A percentile compares a stretch with the other conserved stretches of the same genome.
Evolutionary conservation across 1,140 invertebrate genomes (phyloP).

Genomic region (Cryptotermes secundus): DNA sequence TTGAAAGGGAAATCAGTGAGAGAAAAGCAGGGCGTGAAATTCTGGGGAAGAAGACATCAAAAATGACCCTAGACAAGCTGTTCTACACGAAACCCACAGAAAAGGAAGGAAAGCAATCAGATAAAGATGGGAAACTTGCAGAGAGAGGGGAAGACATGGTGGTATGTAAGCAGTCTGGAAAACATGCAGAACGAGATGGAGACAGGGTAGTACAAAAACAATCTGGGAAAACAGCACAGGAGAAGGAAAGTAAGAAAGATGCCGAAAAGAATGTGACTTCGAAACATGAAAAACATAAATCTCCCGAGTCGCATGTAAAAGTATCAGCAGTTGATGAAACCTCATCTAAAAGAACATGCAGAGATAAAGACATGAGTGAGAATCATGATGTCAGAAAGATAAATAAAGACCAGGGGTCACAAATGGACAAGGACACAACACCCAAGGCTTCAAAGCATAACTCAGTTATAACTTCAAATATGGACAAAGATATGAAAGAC

Average conservation of each 20-base stretch:
- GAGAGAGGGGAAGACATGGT: background rate
- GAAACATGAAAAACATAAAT: background rate
- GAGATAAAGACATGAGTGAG: background rate
- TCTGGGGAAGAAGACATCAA: constrained; percentile 10
- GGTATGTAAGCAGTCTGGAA: background rate
- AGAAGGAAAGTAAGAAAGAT: constrained; percentile 11
- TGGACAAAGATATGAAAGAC: constrained; percentile 35
- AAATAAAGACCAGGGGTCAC: background rate
- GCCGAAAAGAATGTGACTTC: background rate
- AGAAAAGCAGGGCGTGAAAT: constrained; percentile 35
- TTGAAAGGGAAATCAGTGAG: constrained; percentile 40
- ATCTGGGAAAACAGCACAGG: background rate
- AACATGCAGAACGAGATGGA: constrained; percentile 19
- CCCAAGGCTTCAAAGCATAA: constrained; percentile 28
- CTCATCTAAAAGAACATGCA: background rate
- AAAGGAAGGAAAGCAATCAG: background rate
- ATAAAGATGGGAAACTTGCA: constrained; percentile 27
- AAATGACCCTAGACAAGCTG: constrained; percentile 31
- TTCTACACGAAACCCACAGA: constrained; percentile 32
- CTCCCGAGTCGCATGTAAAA: background rate
- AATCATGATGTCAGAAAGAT: constrained; percentile 7
- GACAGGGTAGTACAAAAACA: background rate
- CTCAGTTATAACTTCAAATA: constrained; percentile 19
- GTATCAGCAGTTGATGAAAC: background rate
- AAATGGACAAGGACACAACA: background rate